Conservation (phyloP, 2,888 invertebrate species). For the Rhogogaster chlorosoma region DNA sequence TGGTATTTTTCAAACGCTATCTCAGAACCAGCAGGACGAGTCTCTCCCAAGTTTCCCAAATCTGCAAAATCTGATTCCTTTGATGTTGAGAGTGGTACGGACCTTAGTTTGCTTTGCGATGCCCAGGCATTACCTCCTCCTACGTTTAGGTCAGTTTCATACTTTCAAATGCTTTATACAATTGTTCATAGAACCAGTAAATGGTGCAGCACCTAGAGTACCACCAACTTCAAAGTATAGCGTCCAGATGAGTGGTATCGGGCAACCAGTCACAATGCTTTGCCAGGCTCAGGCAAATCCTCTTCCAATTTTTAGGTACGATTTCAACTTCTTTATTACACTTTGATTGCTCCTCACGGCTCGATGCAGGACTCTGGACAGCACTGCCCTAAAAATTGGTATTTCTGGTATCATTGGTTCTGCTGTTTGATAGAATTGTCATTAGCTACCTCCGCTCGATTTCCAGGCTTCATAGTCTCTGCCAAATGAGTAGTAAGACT, state of each 20-base stretch:
- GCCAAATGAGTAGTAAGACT: neutral
- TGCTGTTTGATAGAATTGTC: neutral
- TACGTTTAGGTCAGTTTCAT: constrained; percentile 70
- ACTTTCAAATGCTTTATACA: constrained; percentile 23
- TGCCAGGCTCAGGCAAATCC: constrained; percentile 86
- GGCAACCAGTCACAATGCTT: constrained; percentile 74
- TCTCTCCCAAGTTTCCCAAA: constrained; percentile 75
- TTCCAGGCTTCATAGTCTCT: neutral
- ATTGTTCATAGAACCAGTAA: constrained; percentile 64
- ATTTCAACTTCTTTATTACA: neutral
- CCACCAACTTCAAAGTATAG: constrained; percentile 66
- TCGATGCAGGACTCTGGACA: neutral
- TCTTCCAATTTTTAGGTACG: constrained; percentile 85
- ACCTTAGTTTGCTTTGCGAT: constrained; percentile 73
- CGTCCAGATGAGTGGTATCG: constrained; percentile 58
- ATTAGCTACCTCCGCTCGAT: neutral
- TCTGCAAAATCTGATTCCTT: constrained; percentile 78
- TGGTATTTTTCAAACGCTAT: constrained; percentile 50
- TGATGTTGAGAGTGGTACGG: constrained; percentile 71
- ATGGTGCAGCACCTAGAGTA: constrained; percentile 69
- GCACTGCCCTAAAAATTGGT: neutral
- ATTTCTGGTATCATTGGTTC: neutral
- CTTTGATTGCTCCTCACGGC: neutral
- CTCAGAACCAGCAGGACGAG: constrained; percentile 76
- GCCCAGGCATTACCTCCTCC: constrained; percentile 74